A percentile compares a stretch with the other conserved stretches of the same genome.
Evolutionary conservation across 2,797 vertebrate species (phyloP).

Genomic region (Decapterus maruadsi): DNA sequence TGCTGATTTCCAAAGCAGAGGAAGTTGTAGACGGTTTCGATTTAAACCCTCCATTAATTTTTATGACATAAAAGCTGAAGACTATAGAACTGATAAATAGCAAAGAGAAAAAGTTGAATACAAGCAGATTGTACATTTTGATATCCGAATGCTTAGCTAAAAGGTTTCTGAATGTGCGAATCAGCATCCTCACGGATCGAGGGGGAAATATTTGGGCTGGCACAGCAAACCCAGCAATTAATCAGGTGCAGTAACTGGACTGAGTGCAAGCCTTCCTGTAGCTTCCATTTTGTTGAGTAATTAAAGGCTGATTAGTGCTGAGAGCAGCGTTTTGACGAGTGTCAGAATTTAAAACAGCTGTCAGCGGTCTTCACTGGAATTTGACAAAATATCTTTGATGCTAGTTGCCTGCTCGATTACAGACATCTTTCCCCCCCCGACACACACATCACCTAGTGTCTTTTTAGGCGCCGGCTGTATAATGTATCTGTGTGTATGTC

Average conservation of each 20-base stretch:
- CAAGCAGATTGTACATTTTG: too few relatives aligned
- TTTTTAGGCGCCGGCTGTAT: background rate
- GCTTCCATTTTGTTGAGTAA: slow-evolving; percentile 56
- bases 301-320: slow-evolving; percentile 59
- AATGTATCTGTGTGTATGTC: background rate
- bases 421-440: slow-evolving; percentile 21
- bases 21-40: too few relatives aligned
- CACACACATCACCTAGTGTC: slow-evolving; percentile 8
- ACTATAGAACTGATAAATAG: too few relatives aligned
- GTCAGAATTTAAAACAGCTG: slow-evolving; percentile 55
- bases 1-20: background rate
- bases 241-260: slow-evolving; percentile 46
- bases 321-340: slow-evolving; percentile 45
- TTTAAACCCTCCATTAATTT: too few relatives aligned
- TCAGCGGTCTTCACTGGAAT: slow-evolving; percentile 35
- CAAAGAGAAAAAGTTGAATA: too few relatives aligned
- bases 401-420: slow-evolving; percentile 36
- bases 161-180: too few relatives aligned
- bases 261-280: slow-evolving; percentile 35
- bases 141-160: too few relatives aligned
- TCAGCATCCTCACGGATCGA: too few relatives aligned
- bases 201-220: too few relatives aligned
- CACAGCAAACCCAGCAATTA: slow-evolving; percentile 8
- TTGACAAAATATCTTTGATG: slow-evolving; percentile 52
- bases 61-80: too few relatives aligned